Base-by-base conservation (phyloP, 2,113 vertebrate species). In the Platycercus adscitus region DNA sequence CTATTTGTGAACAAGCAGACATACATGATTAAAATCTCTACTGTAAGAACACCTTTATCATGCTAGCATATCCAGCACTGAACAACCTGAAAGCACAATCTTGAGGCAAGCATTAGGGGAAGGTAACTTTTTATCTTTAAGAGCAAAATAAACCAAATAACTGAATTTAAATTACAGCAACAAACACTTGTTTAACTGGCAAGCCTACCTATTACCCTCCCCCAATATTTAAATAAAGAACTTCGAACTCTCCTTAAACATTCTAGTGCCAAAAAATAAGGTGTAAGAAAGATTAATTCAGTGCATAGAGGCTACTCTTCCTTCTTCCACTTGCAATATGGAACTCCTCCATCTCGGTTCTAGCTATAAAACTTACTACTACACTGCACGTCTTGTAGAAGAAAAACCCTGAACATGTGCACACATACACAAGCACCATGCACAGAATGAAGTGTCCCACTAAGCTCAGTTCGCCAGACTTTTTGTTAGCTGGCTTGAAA, bases 401-500 rank as follows among this genome's bases (percentile, higher is more conserved):
- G 41, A 82, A 63, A 79, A 96, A 60, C n/a, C 4, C 41, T 71
- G 16, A 81, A 47, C 86, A 81, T 91, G 90, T 56, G 79, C 81
- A 91, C 61, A 88, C 53, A 58, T 43, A 88, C 44, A 84, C 53
- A 91, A 93, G 61, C 81, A 89, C 55, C 94, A 92, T 39, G 83
- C 83, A 94, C 88, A 89, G 86, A 96, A 95, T 79, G 72, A 97
- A 97, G 89, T 91, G 86, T 64, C 93, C 88, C 86, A 94, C 92
- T 81, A 88, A 95, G 93, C 89, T 96, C 71, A 94, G 89, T 80
- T 89, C 97, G 97, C 96, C 97, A 98, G 97, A 89, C 82, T 97
- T 97, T 98, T 97, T 98, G 97, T 98, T 95, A 95, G 88, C 78
- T 66, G 82, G 92, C 92, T 60, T 98, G 97, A 97, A 98, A 98